phyloP scores from a whole-genome alignment of 2,888 invertebrate species.

The Leuctra nigra region DNA sequence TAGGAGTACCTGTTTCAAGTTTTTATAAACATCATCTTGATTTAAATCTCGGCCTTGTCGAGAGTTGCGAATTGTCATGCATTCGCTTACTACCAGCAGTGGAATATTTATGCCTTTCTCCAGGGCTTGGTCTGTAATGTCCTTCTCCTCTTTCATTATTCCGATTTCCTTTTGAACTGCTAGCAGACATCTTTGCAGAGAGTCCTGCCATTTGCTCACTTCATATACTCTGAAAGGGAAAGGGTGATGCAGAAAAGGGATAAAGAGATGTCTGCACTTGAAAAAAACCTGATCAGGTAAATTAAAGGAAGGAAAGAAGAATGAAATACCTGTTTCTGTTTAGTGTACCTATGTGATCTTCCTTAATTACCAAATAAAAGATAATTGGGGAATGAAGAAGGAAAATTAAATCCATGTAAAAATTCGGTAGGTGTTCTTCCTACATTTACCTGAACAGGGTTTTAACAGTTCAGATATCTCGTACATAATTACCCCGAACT shows the following conservation, averaged over 20 bases:
- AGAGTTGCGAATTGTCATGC: slow-evolving; percentile 68
- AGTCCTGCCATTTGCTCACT: slow-evolving; percentile 57
- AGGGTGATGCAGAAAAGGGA: background rate
- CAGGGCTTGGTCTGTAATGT: slow-evolving; percentile 63
- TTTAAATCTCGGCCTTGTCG: slow-evolving; percentile 65
- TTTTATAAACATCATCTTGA: slow-evolving; percentile 67
- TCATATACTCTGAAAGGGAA: slow-evolving; percentile 51
- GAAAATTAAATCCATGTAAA: no score
- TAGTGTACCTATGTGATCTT: no score
- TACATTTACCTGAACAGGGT: no score
- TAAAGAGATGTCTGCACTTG: no score
- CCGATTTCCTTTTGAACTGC: slow-evolving; percentile 59
- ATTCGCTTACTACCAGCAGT: slow-evolving; percentile 61
- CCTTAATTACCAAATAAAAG: no score
- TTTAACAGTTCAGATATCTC: no score
- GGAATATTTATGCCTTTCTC: slow-evolving; percentile 60
- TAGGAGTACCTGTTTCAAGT: slow-evolving; percentile 66
- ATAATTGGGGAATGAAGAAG: no score
- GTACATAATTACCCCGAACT: background rate
- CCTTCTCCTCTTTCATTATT: slow-evolving; percentile 61
- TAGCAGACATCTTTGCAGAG: slow-evolving; percentile 50
- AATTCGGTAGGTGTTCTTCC: no score
- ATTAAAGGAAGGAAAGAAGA: no score
- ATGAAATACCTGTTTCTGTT: no score
- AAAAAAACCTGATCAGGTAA: no score